Conservation (phyloP, 2,888 invertebrate species). For the Amiota mariae region DNA sequence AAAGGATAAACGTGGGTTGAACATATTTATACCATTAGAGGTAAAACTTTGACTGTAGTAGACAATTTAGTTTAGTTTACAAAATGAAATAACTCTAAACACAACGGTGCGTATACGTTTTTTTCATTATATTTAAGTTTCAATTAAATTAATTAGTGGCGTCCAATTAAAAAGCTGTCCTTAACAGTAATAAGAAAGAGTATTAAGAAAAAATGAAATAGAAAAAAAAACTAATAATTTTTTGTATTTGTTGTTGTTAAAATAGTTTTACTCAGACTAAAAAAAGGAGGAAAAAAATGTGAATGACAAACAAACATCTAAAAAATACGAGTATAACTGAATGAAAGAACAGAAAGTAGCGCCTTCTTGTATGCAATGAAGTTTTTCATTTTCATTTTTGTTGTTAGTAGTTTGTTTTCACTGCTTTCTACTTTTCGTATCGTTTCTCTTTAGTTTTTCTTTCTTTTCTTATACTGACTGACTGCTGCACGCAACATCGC, state of each 20-base stretch:
- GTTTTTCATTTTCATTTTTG: not conserved
- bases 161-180: constrained; percentile 28
- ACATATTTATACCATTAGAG: too few relatives aligned
- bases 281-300: not conserved
- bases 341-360: not conserved
- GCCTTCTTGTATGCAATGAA: constrained; percentile 17
- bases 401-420: not conserved
- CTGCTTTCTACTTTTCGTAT: not conserved
- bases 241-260: not conserved
- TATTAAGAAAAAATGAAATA: not conserved
- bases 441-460: not conserved
- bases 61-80: too few relatives aligned
- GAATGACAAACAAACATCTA: not conserved
- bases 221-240: not conserved
- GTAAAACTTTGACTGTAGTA: too few relatives aligned
- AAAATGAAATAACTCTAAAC: not conserved
- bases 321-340: too few relatives aligned
- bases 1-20: too few relatives aligned
- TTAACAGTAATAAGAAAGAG: constrained; percentile 19
- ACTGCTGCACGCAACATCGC: not conserved
- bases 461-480: not conserved
- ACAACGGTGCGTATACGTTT: constrained; percentile 13
- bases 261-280: not conserved
- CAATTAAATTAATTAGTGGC: constrained; percentile 31
- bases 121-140: constrained; percentile 12